These are phyloP conservation scores for Saccopteryx bilineata DNA, from an alignment of 2,113 vertebrate genomes.

Conservation along the genomic window DNA sequence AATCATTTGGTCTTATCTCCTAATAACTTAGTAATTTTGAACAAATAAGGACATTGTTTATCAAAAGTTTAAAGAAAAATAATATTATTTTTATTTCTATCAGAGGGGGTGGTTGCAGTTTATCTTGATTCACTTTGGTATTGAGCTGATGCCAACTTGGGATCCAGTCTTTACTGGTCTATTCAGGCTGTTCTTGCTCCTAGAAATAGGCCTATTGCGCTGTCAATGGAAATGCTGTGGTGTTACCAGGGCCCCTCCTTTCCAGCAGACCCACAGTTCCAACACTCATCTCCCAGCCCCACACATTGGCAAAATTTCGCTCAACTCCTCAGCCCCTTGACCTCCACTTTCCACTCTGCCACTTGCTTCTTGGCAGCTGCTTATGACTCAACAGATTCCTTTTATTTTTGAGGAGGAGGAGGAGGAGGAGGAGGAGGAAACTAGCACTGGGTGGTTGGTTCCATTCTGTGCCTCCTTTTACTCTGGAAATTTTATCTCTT, in stretches of 20 bases:
- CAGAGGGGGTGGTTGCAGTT: not conserved
- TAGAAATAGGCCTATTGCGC: not conserved
- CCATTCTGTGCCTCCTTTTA: not conserved
- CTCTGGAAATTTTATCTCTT: not conserved
- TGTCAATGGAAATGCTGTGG: not conserved
- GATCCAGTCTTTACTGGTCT: not conserved
- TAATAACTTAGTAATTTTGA: not conserved
- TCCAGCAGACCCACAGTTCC: not conserved
- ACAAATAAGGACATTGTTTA: not conserved
- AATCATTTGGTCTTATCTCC: not conserved
- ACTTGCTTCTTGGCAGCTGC: not conserved
- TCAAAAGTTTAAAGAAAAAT: not conserved
- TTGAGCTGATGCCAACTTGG: not conserved
- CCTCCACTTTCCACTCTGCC: too few relatives aligned
- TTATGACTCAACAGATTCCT: not conserved
- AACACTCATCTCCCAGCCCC: too few relatives aligned
- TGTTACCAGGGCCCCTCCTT: not conserved
- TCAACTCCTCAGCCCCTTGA: not conserved
- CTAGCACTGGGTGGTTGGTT: not conserved
- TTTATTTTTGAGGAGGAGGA: too few relatives aligned
- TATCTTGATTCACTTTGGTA: not conserved
- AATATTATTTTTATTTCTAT: not conserved
- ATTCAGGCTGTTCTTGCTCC: not conserved
- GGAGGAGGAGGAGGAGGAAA: not conserved
- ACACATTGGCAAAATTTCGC: not conserved